phyloP scores from a whole-genome alignment of 2,113 vertebrate species.

The Ancistrus triradiatus region DNA sequence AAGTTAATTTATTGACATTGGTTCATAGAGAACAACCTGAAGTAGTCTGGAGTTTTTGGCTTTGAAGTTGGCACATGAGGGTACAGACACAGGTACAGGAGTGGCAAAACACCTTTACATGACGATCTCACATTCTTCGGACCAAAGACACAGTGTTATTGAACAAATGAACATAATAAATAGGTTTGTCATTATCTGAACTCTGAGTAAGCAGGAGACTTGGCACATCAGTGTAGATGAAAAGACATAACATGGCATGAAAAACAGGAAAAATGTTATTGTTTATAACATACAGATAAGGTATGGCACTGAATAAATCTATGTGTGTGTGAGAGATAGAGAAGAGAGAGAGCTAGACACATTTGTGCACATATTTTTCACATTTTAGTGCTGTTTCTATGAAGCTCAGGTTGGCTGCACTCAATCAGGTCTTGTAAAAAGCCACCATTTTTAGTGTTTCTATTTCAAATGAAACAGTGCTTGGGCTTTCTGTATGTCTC shows the following conservation, averaged over 20 bases:
- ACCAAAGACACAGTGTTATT: constrained; percentile 54
- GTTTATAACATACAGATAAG: not conserved
- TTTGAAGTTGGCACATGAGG: constrained; percentile 49
- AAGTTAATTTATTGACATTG: constrained; percentile 63
- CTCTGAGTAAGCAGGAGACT: constrained; percentile 58
- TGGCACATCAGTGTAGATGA: constrained; percentile 55
- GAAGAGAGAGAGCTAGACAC: too few species aligned
- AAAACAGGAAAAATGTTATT: constrained; percentile 44
- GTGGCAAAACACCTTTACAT: constrained; percentile 52
- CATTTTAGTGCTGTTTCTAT: constrained; percentile 2
- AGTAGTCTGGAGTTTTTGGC: constrained; percentile 60
- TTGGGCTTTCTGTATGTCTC: too few species aligned
- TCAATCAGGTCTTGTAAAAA: not conserved
- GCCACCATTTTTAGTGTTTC: too few species aligned
- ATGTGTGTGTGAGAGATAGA: too few species aligned
- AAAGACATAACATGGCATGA: constrained; percentile 41
- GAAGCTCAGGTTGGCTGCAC: not conserved
- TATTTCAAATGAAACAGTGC: too few species aligned
- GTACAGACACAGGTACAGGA: constrained; percentile 51
- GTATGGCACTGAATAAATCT: not conserved
- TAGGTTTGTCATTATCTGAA: constrained; percentile 33
- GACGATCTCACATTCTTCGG: constrained; percentile 51
- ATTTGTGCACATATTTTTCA: too few species aligned
- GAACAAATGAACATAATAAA: constrained; percentile 61
- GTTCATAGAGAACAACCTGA: constrained; percentile 59